These are phyloP conservation scores for Pipra filicauda DNA, from an alignment of 2,113 vertebrate species.

Conservation along the genomic window DNA sequence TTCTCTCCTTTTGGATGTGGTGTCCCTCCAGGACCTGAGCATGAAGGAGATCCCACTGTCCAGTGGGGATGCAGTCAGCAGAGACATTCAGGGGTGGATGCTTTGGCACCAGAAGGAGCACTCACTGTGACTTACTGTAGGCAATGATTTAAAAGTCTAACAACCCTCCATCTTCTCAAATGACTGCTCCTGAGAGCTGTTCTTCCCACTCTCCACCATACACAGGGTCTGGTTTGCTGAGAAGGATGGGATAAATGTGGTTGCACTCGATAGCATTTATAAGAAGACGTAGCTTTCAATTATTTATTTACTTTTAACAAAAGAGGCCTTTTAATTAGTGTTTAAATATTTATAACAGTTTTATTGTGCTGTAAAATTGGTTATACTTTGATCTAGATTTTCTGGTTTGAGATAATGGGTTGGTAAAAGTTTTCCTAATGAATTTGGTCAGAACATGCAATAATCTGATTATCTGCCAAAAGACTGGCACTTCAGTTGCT, in stretches of 20 bases:
- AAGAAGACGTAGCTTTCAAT: slow-evolving; percentile 46
- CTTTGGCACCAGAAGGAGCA: background rate
- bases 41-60: background rate
- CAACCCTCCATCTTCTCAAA: background rate
- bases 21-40: background rate
- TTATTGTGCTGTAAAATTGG: slow-evolving; percentile 53
- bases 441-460: slow-evolving; percentile 56
- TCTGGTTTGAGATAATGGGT: slow-evolving; percentile 53
- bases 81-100: background rate
- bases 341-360: slow-evolving; percentile 70
- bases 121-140: background rate
- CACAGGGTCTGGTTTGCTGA: background rate
- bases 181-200: background rate
- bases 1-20: background rate
- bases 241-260: background rate
- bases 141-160: background rate
- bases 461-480: slow-evolving; percentile 35
- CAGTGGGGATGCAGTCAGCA: background rate
- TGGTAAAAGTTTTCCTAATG: slow-evolving; percentile 64
- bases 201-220: background rate
- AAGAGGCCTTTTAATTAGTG: slow-evolving; percentile 45
- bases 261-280: background rate
- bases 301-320: slow-evolving; percentile 64
- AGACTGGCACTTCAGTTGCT: slow-evolving; percentile 54
- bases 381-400: slow-evolving; percentile 58